phyloP scores from a whole-genome alignment of 2,888 invertebrate genomes.

The Trichacis sp. region DNA sequence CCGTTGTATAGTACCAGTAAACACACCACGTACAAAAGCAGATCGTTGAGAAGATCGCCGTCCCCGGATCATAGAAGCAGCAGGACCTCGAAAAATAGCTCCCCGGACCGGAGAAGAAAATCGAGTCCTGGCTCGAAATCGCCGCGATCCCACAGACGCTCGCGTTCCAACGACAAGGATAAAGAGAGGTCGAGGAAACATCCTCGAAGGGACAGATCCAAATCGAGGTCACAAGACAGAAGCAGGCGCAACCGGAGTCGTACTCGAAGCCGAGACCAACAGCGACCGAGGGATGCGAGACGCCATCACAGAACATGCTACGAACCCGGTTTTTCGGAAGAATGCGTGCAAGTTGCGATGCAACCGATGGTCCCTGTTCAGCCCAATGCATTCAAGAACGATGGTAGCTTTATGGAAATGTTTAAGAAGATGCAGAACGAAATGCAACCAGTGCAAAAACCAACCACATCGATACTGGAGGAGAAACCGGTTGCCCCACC shows the following conservation, averaged over 20 bases:
- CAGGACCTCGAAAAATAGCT: constrained; percentile 52
- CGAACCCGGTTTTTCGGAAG: constrained; percentile 59
- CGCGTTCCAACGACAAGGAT: constrained; percentile 41
- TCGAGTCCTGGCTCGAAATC: constrained; percentile 58
- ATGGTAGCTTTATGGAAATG: constrained; percentile 91
- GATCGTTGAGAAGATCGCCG: constrained; percentile 51
- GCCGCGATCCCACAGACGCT: constrained; percentile 49
- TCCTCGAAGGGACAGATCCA: constrained; percentile 48
- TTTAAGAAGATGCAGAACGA: constrained; percentile 88
- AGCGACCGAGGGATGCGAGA: constrained; percentile 53
- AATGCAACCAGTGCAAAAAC: constrained; percentile 60
- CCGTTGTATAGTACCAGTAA: constrained; percentile 56
- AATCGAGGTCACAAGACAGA: constrained; percentile 53
- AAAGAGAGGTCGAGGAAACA: constrained; percentile 37
- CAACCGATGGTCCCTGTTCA: constrained; percentile 62
- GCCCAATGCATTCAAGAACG: constrained; percentile 84
- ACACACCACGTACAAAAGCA: constrained; percentile 58
- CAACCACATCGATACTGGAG: constrained; percentile 63
- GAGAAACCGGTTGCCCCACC: constrained; percentile 70
- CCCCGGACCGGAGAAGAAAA: constrained; percentile 53
- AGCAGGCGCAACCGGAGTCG: constrained; percentile 59
- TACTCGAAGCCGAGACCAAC: constrained; percentile 62
- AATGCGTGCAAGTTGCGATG: constrained; percentile 35
- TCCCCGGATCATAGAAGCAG: constrained; percentile 53
- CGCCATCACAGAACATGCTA: constrained; percentile 55